Evolutionary conservation across 2,113 vertebrate genomes (phyloP).

Genomic region (Poecile atricapillus): DNA sequence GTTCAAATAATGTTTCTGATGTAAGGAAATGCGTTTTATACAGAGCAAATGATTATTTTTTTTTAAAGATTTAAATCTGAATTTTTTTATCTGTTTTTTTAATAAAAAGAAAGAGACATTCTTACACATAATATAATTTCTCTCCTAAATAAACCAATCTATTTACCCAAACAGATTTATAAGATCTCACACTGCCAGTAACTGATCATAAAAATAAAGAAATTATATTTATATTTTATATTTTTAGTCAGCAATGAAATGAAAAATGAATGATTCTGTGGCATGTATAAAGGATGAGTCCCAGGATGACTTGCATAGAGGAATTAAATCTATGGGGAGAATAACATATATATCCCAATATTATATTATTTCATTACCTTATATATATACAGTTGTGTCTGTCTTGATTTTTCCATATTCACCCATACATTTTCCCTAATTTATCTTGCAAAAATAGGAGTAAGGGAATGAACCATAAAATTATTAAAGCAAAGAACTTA

Average conservation of each 20-base stretch:
- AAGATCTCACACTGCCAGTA: background rate
- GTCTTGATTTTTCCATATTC: background rate
- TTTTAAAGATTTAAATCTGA: background rate
- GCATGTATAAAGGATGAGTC: background rate
- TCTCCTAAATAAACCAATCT: background rate
- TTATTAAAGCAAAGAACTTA: background rate
- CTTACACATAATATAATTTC: background rate
- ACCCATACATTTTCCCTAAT: background rate
- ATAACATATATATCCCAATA: background rate
- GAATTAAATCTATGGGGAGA: background rate
- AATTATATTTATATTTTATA: background rate
- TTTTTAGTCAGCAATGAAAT: background rate
- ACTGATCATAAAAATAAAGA: background rate
- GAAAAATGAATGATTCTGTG: background rate
- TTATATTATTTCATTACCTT: background rate
- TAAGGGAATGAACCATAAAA: background rate
- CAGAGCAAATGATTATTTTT: background rate
- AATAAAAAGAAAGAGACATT: background rate
- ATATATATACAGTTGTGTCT: background rate
- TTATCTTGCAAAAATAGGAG: background rate
- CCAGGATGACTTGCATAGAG: background rate
- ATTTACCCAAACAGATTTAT: background rate
- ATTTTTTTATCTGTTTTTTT: background rate
- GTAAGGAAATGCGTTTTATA: background rate
- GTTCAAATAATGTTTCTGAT: background rate